Evolutionary conservation across 1,140 invertebrate species (phyloP), one percentile per base, ranked within the genome.

Genomic region (Mamestra configurata): DNA sequence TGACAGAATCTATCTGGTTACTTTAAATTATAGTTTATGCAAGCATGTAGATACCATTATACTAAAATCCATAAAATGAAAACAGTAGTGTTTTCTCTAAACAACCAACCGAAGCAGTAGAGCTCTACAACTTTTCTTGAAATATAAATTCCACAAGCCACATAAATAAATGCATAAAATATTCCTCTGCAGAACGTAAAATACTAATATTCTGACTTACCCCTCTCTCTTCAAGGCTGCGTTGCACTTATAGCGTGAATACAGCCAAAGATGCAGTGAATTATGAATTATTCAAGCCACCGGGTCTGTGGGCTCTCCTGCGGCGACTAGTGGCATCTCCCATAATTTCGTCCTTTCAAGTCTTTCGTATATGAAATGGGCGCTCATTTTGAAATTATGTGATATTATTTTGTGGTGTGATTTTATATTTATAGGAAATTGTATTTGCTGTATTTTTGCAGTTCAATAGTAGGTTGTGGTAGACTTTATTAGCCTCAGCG

Each of bases 261-360:
- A 59, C 27, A 75, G 72, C 55, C 35, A 15, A 46, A 59, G 55
- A 61, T 75, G 53, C 53, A 18, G 7, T 31, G 73, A 76, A 76
- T 64, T 76, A 76, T 76, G 73, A 76, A 76, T 76, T 76, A 76
- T 76, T 76, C 73, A 76, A 35, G 57, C 22, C 40, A 76, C 22
- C 37, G 57, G 22, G 22, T 73, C 35, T 27, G 53, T 64, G 27
- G 37, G 73, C 73, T 57, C 57, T 75, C 73, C 27, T 24, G 73
- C 40, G 72, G 55, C 7, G 11, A 37, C 49, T 20, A 13, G 8
- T 2, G 18, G 53, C n/a, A 13, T 6, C 35, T 40, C 18, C 31
- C 53, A 57, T 73, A 73, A 73, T 73, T 73, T 59, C 18, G 71
- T 73, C 71, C 71, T 73, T 73, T 73, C 71, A 73, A 57, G 31